Evolutionary conservation across 1,140 invertebrate species (phyloP).

Genomic region (Pantala flavescens): DNA sequence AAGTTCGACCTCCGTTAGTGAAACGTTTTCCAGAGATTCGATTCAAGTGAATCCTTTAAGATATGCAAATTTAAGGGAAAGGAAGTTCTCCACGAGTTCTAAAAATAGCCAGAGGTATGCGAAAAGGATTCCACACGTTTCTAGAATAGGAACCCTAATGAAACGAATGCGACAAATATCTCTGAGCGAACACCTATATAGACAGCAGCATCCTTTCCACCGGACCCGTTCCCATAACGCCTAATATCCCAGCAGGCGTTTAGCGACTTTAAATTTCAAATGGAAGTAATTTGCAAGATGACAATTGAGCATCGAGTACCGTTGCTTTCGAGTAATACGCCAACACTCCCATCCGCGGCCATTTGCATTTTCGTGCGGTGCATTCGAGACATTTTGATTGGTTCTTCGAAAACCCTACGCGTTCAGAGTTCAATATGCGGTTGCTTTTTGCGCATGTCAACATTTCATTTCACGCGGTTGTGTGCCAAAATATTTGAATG

Average conservation of each 20-base stretch:
- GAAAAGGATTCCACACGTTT: too few relatives aligned
- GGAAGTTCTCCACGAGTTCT: too few relatives aligned
- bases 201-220: too few relatives aligned
- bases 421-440: neutral
- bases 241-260: neutral
- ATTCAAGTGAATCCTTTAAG: too few relatives aligned
- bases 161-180: too few relatives aligned
- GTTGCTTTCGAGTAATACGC: neutral
- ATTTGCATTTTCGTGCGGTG: neutral
- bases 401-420: neutral
- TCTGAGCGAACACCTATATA: too few relatives aligned
- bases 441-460: neutral
- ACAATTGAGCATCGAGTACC: neutral
- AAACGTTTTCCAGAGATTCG: too few relatives aligned
- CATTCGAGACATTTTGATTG: neutral
- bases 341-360: neutral
- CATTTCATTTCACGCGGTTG: neutral
- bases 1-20: too few relatives aligned
- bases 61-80: too few relatives aligned
- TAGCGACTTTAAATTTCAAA: constrained; percentile 2
- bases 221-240: too few relatives aligned
- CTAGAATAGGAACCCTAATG: too few relatives aligned
- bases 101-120: too few relatives aligned
- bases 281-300: constrained; percentile 2
- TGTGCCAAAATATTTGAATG: neutral